Base-by-base conservation (phyloP, 2,797 vertebrate species). In the Babyrousa celebensis region DNA sequence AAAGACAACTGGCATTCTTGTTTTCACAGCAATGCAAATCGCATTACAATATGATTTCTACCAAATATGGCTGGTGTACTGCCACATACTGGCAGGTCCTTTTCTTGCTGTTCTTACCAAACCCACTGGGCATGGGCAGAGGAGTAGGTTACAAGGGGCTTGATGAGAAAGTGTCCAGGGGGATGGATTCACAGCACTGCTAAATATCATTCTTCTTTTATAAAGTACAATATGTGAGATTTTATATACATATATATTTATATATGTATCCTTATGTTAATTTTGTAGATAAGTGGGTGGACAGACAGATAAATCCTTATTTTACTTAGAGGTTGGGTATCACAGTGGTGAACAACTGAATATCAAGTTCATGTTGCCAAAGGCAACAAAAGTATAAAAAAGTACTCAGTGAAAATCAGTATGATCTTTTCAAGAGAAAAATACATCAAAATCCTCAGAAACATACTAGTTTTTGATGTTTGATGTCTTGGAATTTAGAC, bases 381-480 rank as follows among this genome's bases (percentile, higher is more conserved):
- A 25, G 71, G 56, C 68, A 96, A 84, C 32, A 74, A 94, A 95
- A 89, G 85, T 80, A 91, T 96, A 60, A 93, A 94, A 90, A 82
- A 67, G 20, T 62, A 60, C 25, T 21, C 79, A 43, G 58, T 88
- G 27, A 91, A 91, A 92, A 95, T 70, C 79, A 1, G 5, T 70
- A 74, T 67, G 40, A 85, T 70, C 32, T 88, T 68, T 74, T 68
- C 23, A 0, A 54, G 54, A 85, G 25, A 82, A 87, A 97, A 87
- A 94, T 52, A 36, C 10, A 86, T 62, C 60, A 86, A 84, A 96
- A 68, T 16, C 12, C 52, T 91, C 63, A 67, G 92, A 90, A 88
- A n/a, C 68, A 0, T 74, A 75, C 25, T 85, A 32, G 5, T 86
- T 70, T 93, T 83, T 85, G 43, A 95, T 60, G 15, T 65, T 95